Conservation (phyloP, 2,113 vertebrate genomes). For the Bos indicus region DNA sequence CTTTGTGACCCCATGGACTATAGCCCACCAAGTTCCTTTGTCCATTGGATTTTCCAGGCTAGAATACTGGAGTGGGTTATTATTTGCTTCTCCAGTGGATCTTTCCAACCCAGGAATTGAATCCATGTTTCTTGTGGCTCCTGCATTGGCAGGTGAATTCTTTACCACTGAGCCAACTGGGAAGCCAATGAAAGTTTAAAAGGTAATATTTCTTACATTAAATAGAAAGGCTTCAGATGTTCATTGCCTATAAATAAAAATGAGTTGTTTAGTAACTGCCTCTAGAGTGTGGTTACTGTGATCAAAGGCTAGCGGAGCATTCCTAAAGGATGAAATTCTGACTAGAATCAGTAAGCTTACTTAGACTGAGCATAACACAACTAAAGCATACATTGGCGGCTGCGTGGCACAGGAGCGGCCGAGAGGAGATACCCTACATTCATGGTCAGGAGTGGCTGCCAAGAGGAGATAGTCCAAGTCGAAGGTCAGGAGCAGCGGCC, state of each 20-base stretch:
- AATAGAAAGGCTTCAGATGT: neutral
- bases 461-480: neutral
- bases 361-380: neutral
- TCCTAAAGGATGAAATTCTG: neutral
- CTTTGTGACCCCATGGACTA: neutral
- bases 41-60: neutral
- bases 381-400: neutral
- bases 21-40: neutral
- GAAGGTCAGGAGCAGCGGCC: rapidly evolving
- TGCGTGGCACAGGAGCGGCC: rapidly evolving
- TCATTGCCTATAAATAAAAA: neutral
- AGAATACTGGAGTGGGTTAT: neutral
- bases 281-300: rapidly evolving
- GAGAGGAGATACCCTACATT: neutral
- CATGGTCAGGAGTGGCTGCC: rapidly evolving
- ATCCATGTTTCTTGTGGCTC: neutral
- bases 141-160: neutral
- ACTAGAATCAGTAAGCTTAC: neutral
- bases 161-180: neutral
- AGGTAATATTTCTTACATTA: neutral
- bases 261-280: neutral
- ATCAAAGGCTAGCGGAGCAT: neutral
- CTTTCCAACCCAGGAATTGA: neutral
- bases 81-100: neutral
- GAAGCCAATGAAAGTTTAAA: neutral